Conservation (phyloP, 2,797 vertebrate species). For the Ctenosaura bakeri region DNA sequence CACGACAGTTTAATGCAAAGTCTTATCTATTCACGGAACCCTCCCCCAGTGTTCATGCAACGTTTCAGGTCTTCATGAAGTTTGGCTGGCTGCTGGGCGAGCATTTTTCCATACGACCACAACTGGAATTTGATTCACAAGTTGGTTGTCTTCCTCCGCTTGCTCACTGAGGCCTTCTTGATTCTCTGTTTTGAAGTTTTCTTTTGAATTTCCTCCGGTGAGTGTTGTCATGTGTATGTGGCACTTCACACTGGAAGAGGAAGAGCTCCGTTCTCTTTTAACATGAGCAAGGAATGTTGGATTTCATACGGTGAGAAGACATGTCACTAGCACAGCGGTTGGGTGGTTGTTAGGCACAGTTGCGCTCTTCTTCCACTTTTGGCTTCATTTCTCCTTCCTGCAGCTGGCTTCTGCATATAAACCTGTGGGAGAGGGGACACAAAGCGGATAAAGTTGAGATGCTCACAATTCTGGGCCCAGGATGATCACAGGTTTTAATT, state of each 20-base stretch:
- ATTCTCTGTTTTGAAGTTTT: neutral
- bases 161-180: neutral
- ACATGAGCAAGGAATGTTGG: neutral
- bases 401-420: neutral
- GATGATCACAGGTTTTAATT: slow-evolving; percentile 1
- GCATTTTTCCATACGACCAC: neutral
- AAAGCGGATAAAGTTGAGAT: slow-evolving; percentile 41
- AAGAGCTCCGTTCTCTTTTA: neutral
- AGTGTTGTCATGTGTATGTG: neutral
- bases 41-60: too few relatives aligned
- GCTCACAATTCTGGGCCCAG: neutral
- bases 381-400: neutral
- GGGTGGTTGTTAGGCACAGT: neutral
- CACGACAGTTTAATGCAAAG: too few relatives aligned
- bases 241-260: neutral
- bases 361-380: slow-evolving; percentile 15
- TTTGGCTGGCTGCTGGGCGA: neutral
- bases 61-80: too few relatives aligned
- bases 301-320: neutral
- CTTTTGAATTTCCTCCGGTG: neutral
- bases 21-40: too few relatives aligned
- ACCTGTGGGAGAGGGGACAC: neutral
- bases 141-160: neutral
- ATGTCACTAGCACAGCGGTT: slow-evolving; percentile 8
- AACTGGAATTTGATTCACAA: neutral